Base-by-base conservation (phyloP, 2,888 invertebrate genomes). In the Capitulum mitella region DNA sequence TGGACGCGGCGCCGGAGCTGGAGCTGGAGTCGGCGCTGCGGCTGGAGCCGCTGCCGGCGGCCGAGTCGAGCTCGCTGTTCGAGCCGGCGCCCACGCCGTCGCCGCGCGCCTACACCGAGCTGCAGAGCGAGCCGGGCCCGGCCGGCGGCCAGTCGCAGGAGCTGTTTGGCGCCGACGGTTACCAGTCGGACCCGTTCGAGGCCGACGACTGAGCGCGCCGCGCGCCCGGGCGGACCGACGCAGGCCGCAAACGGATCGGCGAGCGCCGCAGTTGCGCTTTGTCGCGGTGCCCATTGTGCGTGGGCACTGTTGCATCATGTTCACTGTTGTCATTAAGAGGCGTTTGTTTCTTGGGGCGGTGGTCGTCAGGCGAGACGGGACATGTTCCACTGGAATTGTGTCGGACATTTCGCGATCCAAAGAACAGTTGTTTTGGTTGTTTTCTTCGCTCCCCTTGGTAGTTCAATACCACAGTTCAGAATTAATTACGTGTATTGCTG, bases 141-240 rank as follows among this genome's bases (percentile, higher is more conserved):
- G 16, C 16, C 34, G 64, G 34, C 64, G 19, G 32, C 8, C 61
- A 10, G 16, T 37, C 34, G 19, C 64, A 34, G 64, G 37, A 70
- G 64, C 34, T 70, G 70, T 70, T 70, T 26, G 70, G 16, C 37
- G 37, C 19, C 22, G 37, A 3, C 70, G 75, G 46, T 3, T 40
- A 75, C 12, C 14, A 75, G 26, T 75, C 75, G 43, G 75, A 75
- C 29, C 75, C 75, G 43, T 75, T 75, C 46, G 75, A 75, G 46
- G 43, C 43, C 0, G 75, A 75, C 46, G 29, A 70, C 37, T 70
- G 70, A 70, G 6, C 14, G 14, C 32, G 58, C 58, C 29, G 58
- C 12, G 51, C 22, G 16, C 51, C 58, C 12, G 51, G n/a, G 54
- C 6, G 22, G 54, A 6, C 22, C 5, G 54, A n/a, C n/a, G 54